Evolutionary conservation across 2,888 invertebrate genomes (phyloP), one percentile per base, ranked within the genome.

Genomic region (Cheilosia impressa): DNA sequence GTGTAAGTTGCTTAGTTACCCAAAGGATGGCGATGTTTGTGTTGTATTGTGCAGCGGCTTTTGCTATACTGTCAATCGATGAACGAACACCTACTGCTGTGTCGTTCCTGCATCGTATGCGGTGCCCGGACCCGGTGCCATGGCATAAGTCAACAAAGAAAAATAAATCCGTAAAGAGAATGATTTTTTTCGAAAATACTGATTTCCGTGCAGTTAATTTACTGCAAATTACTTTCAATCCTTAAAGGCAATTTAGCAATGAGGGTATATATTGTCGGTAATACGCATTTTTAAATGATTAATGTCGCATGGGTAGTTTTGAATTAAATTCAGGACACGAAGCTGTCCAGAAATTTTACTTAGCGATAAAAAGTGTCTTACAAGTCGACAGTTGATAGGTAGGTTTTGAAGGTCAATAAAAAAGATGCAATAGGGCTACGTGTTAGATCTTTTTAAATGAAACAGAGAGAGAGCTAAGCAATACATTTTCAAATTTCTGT

Each of bases 201-300:
- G 77, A 72, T 66, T 82, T 52, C 24, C 24, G 43, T 38, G n/a
- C 57, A 73, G 66, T 62, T 82, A 83, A 83, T 83, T 83, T 83
- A 83, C 78, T 83, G 83, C 78, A 83, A 83, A 83, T 83, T 78
- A 73, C 78, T 73, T 78, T 83, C 62, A 66, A 57, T 78, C 83
- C 78, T 66, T 83, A 62, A 57, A 55, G 66, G 71, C 60, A 72
- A 58, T 65, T 57, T 43, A 45, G 45, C 38, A 24, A 22, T 27
- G 31, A 55, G 45, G 41, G n/a, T 38, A 38, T 38, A 38, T 38
- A 15, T 58, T 69, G 55, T 77, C 69, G 22, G 9, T 34, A 34
- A 50, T n/a, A 13, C 17, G 38, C 31, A 50, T 65, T 19, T 63
- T 69, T 60, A 62, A 65, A 19, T 79, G 72, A 79, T 79, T 72